These are phyloP conservation scores for Endomychus coccineus DNA, from an alignment of 2,888 invertebrate species.

Conservation along the genomic window DNA sequence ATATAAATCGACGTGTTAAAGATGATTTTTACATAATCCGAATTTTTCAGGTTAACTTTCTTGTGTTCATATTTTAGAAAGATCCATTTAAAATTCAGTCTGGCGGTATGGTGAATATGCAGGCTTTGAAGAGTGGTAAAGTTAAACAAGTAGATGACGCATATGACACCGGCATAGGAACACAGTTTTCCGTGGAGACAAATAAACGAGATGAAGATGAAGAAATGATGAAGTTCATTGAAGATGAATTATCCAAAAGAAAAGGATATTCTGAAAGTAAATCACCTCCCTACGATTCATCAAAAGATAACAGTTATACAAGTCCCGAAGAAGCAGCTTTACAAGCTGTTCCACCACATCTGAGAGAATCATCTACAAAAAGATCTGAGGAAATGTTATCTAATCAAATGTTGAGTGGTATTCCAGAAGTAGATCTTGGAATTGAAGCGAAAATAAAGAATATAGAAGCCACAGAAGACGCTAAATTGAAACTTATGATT, in stretches of 20 bases:
- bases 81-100: slow-evolving; percentile 71
- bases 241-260: slow-evolving; percentile 77
- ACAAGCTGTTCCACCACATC: slow-evolving; percentile 74
- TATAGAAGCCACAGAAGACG: slow-evolving; percentile 98
- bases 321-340: slow-evolving; percentile 88
- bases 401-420: slow-evolving; percentile 99
- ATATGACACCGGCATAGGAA: slow-evolving; percentile 90
- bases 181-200: slow-evolving; percentile 96
- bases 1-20: no score
- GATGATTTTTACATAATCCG: no score
- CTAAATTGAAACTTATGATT: slow-evolving; percentile 85
- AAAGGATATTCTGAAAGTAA: slow-evolving; percentile 54
- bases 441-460: slow-evolving; percentile 98
- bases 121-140: slow-evolving; percentile 72
- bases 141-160: slow-evolving; percentile 79
- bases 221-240: slow-evolving; percentile 93
- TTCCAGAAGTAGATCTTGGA: slow-evolving; percentile 99
- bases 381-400: slow-evolving; percentile 98
- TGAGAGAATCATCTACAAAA: slow-evolving; percentile 77
- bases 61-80: slow-evolving; percentile 45
- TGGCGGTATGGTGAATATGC: slow-evolving; percentile 87
- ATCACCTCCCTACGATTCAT: slow-evolving; percentile 41
- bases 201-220: slow-evolving; percentile 98
- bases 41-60: no score
- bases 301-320: slow-evolving; percentile 26